Base-by-base conservation (phyloP, 1,140 invertebrate genomes). In the Drosophila trapezifrons region DNA sequence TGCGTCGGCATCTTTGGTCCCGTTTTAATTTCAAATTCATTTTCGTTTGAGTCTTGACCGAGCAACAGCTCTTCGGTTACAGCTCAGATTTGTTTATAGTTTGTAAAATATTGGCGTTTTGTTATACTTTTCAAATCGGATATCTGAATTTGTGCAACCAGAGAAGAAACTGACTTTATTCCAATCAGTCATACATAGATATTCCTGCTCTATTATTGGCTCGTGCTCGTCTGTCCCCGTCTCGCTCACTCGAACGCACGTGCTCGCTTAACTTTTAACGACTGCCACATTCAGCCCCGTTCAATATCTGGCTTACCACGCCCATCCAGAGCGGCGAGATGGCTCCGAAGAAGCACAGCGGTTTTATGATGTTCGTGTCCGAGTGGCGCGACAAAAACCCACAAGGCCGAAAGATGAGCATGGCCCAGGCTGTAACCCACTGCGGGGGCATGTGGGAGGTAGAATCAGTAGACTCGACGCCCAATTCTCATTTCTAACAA, bases 311-410 rank as follows among this genome's bases (percentile, higher is more conserved):
- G 4, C 29, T 58, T n/a, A 15, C 38, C 40, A 65, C 58, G 43
- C 72, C 71, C 32, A 38, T 5, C 20, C 10, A 22, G 7, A 38
- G 8, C 7, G n/a, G 27, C 6, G 18, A 15, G 38, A 86, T 86
- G 82, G 42, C 83, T 1, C 83, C 79, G 1, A 86, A 86, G 13
- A 86, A 83, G 18, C 13, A 27, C 0, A 66, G n/a, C 25, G 79
- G 35, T 0, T 86, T 86, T 7, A 83, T 89, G 76, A 43, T 46
- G 43, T 86, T 87, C 3, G 84, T 89, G 5, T n/a, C 18, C 4
- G 66, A 87, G 6, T 86, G 79, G 76, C 59, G 67, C 9, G 40
- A 8, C 1, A 62, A 27, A 0, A 59, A 45, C 12, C 4, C 42
- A 1, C 37, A 62, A 10, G 47, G 59, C 3, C 71, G 63, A 0